Percentiles rank a stretch among this genome's conserved stretches.
Conservation (phyloP, 2,113 vertebrate genomes). For the Oreochromis aureus region DNA sequence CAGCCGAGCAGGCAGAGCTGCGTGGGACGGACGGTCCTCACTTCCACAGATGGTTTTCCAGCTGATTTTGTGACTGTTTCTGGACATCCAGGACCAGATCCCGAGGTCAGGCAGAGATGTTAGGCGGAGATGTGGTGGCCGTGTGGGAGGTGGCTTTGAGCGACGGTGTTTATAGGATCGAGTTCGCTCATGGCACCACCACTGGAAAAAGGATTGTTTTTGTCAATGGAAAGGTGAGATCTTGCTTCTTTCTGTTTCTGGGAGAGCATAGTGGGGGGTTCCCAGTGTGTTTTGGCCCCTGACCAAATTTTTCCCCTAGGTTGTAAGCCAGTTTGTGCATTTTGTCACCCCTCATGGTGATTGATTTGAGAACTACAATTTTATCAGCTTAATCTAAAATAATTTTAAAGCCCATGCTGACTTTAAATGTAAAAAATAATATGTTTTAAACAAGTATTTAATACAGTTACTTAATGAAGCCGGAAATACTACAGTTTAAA, state of each 20-base stretch:
- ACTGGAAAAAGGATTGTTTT: conserved; percentile 88
- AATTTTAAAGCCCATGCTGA: neutral
- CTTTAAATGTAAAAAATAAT: neutral
- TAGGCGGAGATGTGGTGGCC: conserved; percentile 83
- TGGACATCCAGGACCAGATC: neutral
- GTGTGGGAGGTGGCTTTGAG: conserved; percentile 90
- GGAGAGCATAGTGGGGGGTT: neutral
- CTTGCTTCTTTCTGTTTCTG: neutral
- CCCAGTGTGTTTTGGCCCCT: neutral
- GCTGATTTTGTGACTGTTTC: neutral
- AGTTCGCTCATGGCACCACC: conserved; percentile 93
- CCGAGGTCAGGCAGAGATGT: conserved; percentile 50
- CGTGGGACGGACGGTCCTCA: neutral
- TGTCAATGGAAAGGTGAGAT: conserved; percentile 86
- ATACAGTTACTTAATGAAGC: neutral
- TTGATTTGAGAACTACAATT: neutral
- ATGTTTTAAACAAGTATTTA: neutral
- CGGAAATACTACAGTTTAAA: neutral
- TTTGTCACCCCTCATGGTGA: neutral
- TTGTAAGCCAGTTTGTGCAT: neutral
- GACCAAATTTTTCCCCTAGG: neutral
- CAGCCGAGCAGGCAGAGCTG: neutral
- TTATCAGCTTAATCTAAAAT: neutral
- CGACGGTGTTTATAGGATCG: conserved; percentile 86
- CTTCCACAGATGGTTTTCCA: neutral